Evolutionary conservation across 2,888 invertebrate species (phyloP).

Genomic region (Phrixothrix hirtus): DNA sequence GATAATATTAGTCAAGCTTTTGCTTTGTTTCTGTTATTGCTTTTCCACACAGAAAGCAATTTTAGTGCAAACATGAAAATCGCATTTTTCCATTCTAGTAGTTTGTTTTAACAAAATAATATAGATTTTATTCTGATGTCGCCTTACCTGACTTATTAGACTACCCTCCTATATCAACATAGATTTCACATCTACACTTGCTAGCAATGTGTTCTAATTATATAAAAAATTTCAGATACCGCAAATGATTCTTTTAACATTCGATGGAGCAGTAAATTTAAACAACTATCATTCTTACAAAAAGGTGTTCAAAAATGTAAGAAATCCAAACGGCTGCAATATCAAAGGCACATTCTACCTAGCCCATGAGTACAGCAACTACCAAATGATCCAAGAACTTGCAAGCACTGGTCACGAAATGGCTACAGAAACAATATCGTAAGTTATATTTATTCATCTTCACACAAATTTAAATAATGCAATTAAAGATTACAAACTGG

Average conservation of each 20-base stretch:
- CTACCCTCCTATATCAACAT: too few relatives aligned
- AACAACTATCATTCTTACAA: conserved; percentile 88
- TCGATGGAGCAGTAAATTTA: conserved; percentile 91
- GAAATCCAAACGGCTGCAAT: conserved; percentile 88
- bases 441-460: conserved; percentile 50
- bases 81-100: too few relatives aligned
- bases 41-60: too few relatives aligned
- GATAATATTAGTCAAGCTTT: too few relatives aligned
- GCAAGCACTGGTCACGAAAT: conserved; percentile 90
- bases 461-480: not conserved
- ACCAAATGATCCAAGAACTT: conserved; percentile 87
- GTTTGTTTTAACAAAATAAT: too few relatives aligned
- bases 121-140: too few relatives aligned
- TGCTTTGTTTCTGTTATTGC: too few relatives aligned
- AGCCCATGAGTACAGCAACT: conserved; percentile 90
- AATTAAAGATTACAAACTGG: conserved; percentile 71
- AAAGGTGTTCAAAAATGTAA: conserved; percentile 79
- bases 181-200: too few relatives aligned
- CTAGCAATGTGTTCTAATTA: too few relatives aligned
- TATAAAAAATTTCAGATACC: conserved; percentile 69
- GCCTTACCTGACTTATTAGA: too few relatives aligned
- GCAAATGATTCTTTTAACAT: conserved; percentile 90
- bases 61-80: too few relatives aligned
- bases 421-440: conserved; percentile 73
- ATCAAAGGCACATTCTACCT: conserved; percentile 92